Evolutionary conservation across 2,113 vertebrate genomes (phyloP), one percentile per base, ranked within the genome.

Genomic region (Oxygymnocypris stewartii): DNA sequence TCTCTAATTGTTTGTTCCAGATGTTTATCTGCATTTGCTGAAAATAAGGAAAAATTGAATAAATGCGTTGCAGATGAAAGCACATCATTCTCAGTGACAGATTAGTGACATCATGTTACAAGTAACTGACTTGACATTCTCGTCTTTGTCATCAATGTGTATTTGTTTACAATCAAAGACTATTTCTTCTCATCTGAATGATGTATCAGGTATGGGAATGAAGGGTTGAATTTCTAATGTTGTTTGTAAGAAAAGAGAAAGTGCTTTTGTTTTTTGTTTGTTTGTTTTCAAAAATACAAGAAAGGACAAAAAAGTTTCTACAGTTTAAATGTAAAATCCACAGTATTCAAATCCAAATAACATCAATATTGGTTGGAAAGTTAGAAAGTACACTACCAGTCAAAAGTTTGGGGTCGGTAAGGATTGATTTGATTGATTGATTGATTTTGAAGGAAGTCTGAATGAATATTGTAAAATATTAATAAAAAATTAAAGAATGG

Each of bases 11-110:
- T 77, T 37, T 42, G 23, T 54, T 76, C 57, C 10, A 69, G 28
- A n/a, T 59, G 25, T 74, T 86, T 86, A 84, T 84, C 59, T 54
- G 9, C 71, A 42, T 84, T 79, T 80, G 67, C 28, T 82, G 80
- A 63, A 86, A 86, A 69, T 84, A 14, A 31, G 28, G 11, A 80
- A 75, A 84, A 37, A 73, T 40, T 16, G n/a, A 63, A 63, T 37
- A 75, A 74, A 87, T 74, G 28, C 31, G 2, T 51, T 79, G 81
- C 54, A 73, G 82, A 86, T 81, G 20, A 84, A 88, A 88, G 78
- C 86, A 40, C 57, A 85, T 44, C 88, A 73, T 79, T 67, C 23
- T 71, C 49, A 73, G n/a, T 84, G 88, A 84, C 79, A 86, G 80
- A 86, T 82, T 42, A 80, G 78, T 80, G 84, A 79, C 79, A 75